Percentiles rank a stretch among this genome's conserved stretches.
Conservation (phyloP, 1,140 invertebrate genomes). For the Orius laevigatus region DNA sequence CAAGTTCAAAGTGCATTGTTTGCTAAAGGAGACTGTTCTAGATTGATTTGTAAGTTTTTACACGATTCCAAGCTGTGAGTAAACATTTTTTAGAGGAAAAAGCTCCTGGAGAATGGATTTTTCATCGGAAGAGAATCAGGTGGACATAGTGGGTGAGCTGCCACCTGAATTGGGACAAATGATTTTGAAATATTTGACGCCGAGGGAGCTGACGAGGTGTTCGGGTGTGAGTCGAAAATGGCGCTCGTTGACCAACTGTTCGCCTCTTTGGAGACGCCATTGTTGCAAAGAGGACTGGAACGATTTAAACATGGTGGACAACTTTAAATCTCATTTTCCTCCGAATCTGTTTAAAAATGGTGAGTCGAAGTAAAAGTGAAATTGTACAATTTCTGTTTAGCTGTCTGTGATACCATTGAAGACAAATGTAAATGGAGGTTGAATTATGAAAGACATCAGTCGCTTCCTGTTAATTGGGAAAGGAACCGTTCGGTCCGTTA, state of each 20-base stretch:
- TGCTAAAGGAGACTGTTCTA: no score
- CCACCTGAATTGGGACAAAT: neutral
- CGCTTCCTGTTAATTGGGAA: constrained; percentile 8
- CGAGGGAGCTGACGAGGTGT: neutral
- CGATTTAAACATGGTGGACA: constrained; percentile 5
- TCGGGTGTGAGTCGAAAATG: constrained; percentile 1
- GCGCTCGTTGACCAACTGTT: constrained; percentile 2
- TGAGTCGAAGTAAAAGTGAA: no score
- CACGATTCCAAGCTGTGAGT: no score
- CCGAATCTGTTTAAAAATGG: constrained; percentile 2
- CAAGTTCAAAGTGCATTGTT: no score
- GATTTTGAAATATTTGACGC: constrained; percentile 1
- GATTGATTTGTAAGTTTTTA: no score
- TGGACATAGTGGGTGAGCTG: constrained; percentile 7
- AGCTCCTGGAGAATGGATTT: no score
- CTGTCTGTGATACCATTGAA: neutral
- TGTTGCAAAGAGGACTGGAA: constrained; percentile 3
- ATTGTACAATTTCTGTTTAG: no score
- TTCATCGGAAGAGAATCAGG: no score
- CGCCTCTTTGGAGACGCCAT: constrained; percentile 6
- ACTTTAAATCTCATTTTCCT: constrained; percentile 7
- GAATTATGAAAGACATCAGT: constrained; percentile 6
- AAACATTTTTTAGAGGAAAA: no score
- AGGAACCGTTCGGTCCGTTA: constrained; percentile 2
- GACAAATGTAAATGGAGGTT: constrained; percentile 8